Base-by-base conservation (phyloP, 2,797 vertebrate species). In the Siniperca undulata region DNA sequence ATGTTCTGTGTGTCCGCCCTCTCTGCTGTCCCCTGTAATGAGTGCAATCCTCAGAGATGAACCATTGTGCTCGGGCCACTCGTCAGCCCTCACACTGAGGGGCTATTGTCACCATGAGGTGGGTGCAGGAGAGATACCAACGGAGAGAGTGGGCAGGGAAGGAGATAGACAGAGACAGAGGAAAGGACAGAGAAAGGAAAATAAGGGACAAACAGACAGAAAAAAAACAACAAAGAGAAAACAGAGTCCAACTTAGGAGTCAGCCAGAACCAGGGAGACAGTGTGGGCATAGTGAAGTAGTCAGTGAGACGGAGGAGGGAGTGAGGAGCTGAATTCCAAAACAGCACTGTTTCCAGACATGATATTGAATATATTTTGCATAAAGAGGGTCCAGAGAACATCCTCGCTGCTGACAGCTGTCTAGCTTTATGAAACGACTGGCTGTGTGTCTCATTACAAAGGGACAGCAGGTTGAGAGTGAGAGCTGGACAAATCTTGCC, bases 301-400 rank as follows among this genome's bases (percentile, higher is more conserved):
- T 78, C 74, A 80, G 71, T n/a, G 62, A 82, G 83, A 86, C 16
- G 65, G 83, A 81, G 87, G 73, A 82, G 75, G 69, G 85, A 86
- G 86, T 30, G 86, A 83, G 86, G 87, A 74, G 88, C 61, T 83
- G 92, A 88, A 94, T 94, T 92, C 90, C 80, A 85, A 94, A 92
- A 90, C 86, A 84, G 73, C 71, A 56, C 76, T 62, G 66, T 88
- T 93, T 89, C 91, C 91, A 92, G 90, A 92, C 88, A 91, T 86
- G 88, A 91, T 91, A 88, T 69, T 89, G 93, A 91, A 92, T 93
- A 81, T 79, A 88, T 86, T 91, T 92, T 86, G 90, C 91, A 94
- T 93, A 86, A 92, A 91, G 82, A 89, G 74, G 82, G 89, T 83
- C 86, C 77, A 48, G 84, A 89, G 89, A 92, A 90, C 75, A 87